Base-by-base conservation (phyloP, 2,113 vertebrate genomes). In the Platysternon megacephalum region DNA sequence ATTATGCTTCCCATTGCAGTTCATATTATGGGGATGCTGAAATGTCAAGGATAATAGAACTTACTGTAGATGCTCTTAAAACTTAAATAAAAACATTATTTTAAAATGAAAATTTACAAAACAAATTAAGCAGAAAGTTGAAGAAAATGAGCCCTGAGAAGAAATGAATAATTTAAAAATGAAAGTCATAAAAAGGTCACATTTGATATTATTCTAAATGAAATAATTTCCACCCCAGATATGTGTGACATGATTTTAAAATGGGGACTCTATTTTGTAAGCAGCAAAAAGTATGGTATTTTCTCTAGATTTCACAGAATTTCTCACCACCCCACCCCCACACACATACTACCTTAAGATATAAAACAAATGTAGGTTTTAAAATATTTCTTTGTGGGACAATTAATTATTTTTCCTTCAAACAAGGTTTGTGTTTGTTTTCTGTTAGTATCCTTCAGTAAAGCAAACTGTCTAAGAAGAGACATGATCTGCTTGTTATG, bases 1-100 rank as follows among this genome's bases (percentile, higher is more conserved):
- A 95, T 97, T 94, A 86, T 53, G 90, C 87, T 96, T 88, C 82
- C 91, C 74, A 51, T 39, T 81, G 89, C 93, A 93, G 55, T 96
- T 96, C 78, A 85, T 65, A 93, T 86, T 96, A 86, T 65, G 78
- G 11, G 85, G 96, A 93, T 87, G 85, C 89, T 58, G 82, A 98
- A 97, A 96, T 91, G 92, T 96, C 96, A 97, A 90, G 85, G 84
- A 91, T 93, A 97, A 96, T 72, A 95, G 92, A 97, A 94, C 79
- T 95, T 92, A 88, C 85, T 86, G 49, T 83, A 58, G 42, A 89
- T 96, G 87, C 80, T 84, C 92, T 89, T 92, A 55, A 94, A 95
- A 87, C 24, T 94, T 68, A 95, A 93, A 82, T 94, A 89, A 88
- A 93, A 96, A 90, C 35, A 91, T 26, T 14, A 90, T 44, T 90